These are phyloP conservation scores for Monodelphis domestica DNA, from an alignment of 2,797 vertebrate genomes.

Conservation along the genomic window DNA sequence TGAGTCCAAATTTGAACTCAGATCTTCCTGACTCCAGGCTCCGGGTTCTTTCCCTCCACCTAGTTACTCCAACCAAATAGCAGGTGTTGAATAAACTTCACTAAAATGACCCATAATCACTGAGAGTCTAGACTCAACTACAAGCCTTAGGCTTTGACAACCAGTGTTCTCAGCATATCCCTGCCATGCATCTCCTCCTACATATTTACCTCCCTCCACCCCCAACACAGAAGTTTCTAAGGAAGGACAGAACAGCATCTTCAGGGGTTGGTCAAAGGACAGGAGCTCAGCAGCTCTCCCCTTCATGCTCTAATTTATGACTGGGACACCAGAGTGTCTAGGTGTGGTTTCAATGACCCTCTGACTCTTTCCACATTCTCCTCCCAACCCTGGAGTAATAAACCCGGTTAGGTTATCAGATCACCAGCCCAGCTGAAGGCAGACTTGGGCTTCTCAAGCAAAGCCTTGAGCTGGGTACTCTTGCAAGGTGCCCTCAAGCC, in stretches of 20 bases:
- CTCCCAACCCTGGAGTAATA: constrained; percentile 31
- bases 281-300: background rate
- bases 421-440: background rate
- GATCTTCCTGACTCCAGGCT: no score
- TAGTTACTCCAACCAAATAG: no score
- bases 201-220: background rate
- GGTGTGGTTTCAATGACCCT: background rate
- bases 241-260: background rate
- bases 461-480: background rate
- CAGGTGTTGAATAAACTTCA: background rate
- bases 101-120: background rate
- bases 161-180: background rate
- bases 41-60: no score
- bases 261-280: no score
- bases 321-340: background rate
- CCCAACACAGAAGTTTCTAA: background rate
- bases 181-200: background rate
- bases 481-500: background rate
- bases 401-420: constrained; percentile 22
- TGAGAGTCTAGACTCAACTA: background rate
- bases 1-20: no score
- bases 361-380: background rate
- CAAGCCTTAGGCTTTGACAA: background rate
- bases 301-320: background rate
- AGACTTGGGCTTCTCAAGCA: background rate